A percentile compares a stretch with the other conserved stretches of the same genome.
phyloP scores from a whole-genome alignment of 2,113 vertebrate genomes.

The Calonectris borealis region DNA sequence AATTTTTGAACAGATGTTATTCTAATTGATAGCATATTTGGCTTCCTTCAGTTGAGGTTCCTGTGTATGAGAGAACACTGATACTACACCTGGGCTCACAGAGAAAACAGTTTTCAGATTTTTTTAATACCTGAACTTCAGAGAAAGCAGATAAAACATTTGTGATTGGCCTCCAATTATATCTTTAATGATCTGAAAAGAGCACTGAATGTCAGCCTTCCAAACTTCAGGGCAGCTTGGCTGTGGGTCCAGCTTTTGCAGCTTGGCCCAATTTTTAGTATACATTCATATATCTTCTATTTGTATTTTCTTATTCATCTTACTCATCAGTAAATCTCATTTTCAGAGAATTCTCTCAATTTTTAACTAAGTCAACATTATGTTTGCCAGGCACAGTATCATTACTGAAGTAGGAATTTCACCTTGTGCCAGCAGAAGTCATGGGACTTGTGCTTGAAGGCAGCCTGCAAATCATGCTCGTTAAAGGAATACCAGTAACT shows the following conservation, averaged over 20 bases:
- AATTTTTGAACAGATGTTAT: background rate
- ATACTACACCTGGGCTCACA: background rate
- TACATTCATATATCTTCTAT: slow-evolving; percentile 10
- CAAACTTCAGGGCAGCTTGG: background rate
- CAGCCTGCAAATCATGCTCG: background rate
- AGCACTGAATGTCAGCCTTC: background rate
- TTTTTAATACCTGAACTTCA: background rate
- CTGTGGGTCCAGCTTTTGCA: background rate
- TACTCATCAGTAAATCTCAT: slow-evolving; percentile 32
- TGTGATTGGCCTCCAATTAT: background rate
- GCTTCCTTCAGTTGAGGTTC: background rate
- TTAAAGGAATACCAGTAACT: background rate
- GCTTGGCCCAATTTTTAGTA: background rate
- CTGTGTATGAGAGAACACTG: background rate
- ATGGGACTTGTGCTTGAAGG: slow-evolving; percentile 6
- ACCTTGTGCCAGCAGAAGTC: slow-evolving; percentile 45
- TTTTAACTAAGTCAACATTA: slow-evolving; percentile 33
- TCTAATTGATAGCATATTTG: background rate
- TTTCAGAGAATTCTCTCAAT: slow-evolving; percentile 30
- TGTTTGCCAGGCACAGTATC: slow-evolving; percentile 27
- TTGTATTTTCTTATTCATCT: slow-evolving; percentile 27
- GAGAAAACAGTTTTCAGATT: background rate
- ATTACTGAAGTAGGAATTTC: slow-evolving; percentile 39
- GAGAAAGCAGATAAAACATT: background rate
- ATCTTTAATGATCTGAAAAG: background rate